phyloP scores from a whole-genome alignment of 2,888 invertebrate genomes.

The Caenorhabditis uteleia region DNA sequence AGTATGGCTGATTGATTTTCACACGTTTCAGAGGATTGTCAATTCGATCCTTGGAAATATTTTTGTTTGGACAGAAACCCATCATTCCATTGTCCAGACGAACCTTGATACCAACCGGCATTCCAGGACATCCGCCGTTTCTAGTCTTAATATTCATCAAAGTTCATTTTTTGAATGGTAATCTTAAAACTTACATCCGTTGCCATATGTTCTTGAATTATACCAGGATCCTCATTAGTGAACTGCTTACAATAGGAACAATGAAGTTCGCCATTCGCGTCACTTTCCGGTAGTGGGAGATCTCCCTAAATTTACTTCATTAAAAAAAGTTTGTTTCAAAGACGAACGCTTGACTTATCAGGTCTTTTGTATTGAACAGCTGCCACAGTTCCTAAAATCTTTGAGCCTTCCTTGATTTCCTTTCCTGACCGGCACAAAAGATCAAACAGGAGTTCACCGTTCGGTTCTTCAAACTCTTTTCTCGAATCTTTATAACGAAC shows the following conservation, averaged over 20 bases:
- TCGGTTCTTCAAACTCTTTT: constrained; percentile 40
- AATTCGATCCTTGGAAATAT: constrained; percentile 85
- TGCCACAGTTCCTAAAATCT: constrained; percentile 37
- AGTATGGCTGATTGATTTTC: constrained; percentile 70
- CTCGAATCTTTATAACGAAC: constrained; percentile 75
- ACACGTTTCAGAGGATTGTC: constrained; percentile 89
- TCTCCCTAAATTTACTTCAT: no score
- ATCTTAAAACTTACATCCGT: constrained; percentile 12
- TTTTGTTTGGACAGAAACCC: constrained; percentile 91
- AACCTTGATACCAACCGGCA: constrained; percentile 88
- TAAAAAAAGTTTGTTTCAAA: background rate
- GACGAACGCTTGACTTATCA: no score
- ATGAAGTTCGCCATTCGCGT: constrained; percentile 14
- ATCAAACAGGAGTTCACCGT: constrained; percentile 17
- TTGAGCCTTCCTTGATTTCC: constrained; percentile 22
- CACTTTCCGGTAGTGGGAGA: constrained; percentile 15
- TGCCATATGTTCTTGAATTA: constrained; percentile 24
- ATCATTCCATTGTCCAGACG: constrained; percentile 84
- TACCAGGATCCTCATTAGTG: constrained; percentile 5
- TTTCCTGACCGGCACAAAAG: constrained; percentile 25
- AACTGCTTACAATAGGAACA: constrained; percentile 26
- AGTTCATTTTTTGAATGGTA: background rate
- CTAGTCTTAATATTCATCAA: constrained; percentile 72
- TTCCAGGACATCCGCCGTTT: constrained; percentile 81
- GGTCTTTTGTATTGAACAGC: constrained; percentile 34